phyloP scores from a whole-genome alignment of 1,140 invertebrate genomes.

The Meloidogyne floridensis region DNA sequence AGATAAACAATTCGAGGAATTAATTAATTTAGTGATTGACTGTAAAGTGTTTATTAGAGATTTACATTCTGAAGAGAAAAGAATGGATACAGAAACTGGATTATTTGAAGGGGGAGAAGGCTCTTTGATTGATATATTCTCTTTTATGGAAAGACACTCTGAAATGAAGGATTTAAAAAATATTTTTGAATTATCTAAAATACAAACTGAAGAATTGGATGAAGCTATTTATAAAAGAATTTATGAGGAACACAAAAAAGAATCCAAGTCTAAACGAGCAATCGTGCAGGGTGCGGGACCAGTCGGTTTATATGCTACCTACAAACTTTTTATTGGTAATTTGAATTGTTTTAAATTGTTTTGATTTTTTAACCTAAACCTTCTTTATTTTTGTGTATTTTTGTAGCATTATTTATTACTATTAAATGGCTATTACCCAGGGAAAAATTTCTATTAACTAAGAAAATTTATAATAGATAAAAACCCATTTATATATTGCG shows the following conservation, averaged over 20 bases:
- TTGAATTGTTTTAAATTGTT: too few species aligned
- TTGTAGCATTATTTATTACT: too few species aligned
- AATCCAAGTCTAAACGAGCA: background rate
- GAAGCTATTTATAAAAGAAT: slow-evolving; percentile 13
- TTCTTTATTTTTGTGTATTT: background rate
- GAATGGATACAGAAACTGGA: too few species aligned
- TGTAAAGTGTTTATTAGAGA: slow-evolving; percentile 33
- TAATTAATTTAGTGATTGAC: slow-evolving; percentile 13
- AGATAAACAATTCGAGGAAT: background rate
- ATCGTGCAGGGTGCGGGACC: slow-evolving; percentile 15
- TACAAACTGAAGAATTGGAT: slow-evolving; percentile 27
- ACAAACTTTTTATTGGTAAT: slow-evolving; percentile 1
- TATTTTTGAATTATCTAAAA: slow-evolving; percentile 16
- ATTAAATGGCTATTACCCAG: too few species aligned
- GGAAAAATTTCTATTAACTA: too few species aligned
- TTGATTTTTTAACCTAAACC: too few species aligned
- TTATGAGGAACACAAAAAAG: slow-evolving; percentile 5
- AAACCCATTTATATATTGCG: too few species aligned
- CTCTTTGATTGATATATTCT: slow-evolving; percentile 14
- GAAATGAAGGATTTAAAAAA: background rate
- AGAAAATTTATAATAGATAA: too few species aligned
- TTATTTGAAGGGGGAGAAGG: background rate
- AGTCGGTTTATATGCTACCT: slow-evolving; percentile 6
- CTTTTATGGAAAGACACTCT: slow-evolving; percentile 11
- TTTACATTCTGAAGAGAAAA: slow-evolving; percentile 11